phyloP scores from a whole-genome alignment of 2,888 invertebrate species.

The Synergus umbraculus region DNA sequence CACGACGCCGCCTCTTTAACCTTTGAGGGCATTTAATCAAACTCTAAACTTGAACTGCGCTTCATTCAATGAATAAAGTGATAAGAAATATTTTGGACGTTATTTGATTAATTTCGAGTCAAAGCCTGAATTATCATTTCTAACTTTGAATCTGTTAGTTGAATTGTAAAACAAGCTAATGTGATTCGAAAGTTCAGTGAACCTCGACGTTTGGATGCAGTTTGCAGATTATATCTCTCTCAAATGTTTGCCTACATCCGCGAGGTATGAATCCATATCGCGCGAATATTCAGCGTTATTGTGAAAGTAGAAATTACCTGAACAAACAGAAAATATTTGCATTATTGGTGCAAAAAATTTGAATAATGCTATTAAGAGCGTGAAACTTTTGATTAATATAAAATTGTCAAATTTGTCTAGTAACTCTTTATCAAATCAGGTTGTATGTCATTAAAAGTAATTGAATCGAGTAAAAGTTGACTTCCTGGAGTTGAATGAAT shows the following conservation, averaged over 20 bases:
- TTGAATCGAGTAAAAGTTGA: not conserved
- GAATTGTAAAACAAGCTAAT: conserved; percentile 5
- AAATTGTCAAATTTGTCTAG: not conserved
- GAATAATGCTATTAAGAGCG: not conserved
- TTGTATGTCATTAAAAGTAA: not conserved
- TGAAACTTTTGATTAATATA: not conserved
- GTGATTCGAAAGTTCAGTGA: conserved; percentile 3
- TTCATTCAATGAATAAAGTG: not conserved
- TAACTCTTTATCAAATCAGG: not conserved
- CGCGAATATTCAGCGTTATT: conserved; percentile 26
- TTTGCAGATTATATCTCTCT: conserved; percentile 28
- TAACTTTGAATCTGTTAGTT: not conserved
- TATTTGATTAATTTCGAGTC: conserved; percentile 4
- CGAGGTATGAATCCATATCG: conserved; percentile 19
- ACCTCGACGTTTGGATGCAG: conserved; percentile 4
- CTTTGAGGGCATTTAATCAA: conserved; percentile 29
- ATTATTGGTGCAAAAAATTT: conserved; percentile 7
- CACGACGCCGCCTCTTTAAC: conserved; percentile 2
- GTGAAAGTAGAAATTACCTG: conserved; percentile 1
- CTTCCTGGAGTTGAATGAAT: not conserved
- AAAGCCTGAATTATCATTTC: not conserved
- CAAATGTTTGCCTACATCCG: conserved; percentile 19
- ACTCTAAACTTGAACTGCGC: conserved; percentile 9
- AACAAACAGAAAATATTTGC: conserved; percentile 22
- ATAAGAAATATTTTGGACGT: not conserved